phyloP scores from a whole-genome alignment of 2,113 vertebrate species.

The Leptobrachium leishanense region DNA sequence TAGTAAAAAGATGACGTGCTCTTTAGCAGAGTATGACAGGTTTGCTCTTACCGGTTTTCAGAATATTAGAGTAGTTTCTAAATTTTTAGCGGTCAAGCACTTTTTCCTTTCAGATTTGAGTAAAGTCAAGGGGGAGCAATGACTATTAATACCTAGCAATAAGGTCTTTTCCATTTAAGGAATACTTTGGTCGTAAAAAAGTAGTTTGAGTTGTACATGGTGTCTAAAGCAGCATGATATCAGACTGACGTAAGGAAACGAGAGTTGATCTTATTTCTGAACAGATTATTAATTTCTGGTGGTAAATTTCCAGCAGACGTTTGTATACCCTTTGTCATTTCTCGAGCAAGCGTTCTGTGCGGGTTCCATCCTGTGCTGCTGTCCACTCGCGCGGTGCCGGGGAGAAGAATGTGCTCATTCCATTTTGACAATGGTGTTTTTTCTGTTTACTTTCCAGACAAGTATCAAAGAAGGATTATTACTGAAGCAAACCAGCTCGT shows the following conservation, averaged over 20 bases:
- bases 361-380: background rate
- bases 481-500: constrained; percentile 98
- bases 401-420: constrained; percentile 32
- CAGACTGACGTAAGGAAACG: background rate
- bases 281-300: background rate
- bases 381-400: background rate
- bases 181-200: background rate
- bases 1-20: too few species aligned
- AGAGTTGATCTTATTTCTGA: background rate
- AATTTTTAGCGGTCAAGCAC: too few species aligned
- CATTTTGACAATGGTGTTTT: constrained; percentile 49
- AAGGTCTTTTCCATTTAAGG: background rate
- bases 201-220: background rate
- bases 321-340: background rate
- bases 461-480: constrained; percentile 95
- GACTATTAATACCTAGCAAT: too few species aligned
- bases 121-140: too few species aligned
- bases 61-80: too few species aligned
- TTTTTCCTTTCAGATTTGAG: too few species aligned
- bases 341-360: background rate
- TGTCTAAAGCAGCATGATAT: background rate
- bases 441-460: constrained; percentile 73
- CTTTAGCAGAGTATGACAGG: too few species aligned
- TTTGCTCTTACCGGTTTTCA: too few species aligned
- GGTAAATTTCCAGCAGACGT: background rate